phyloP scores from a whole-genome alignment of 2,888 invertebrate genomes.

The Lithophane semibrunnea region DNA sequence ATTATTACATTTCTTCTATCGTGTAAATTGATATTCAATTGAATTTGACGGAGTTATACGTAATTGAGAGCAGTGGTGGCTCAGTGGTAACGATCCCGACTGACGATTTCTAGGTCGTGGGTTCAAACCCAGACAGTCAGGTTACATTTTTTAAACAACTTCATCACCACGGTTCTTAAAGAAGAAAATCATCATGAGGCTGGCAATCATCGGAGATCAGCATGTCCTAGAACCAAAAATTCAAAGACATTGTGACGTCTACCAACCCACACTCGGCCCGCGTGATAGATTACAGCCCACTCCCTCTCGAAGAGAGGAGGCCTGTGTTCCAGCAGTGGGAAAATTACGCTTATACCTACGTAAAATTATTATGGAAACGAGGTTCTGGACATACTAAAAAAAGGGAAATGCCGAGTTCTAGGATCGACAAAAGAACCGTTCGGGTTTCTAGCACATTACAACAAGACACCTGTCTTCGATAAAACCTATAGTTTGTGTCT shows the following conservation, averaged over 20 bases:
- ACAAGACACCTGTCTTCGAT: constrained; percentile 36
- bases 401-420: not conserved
- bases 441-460: not conserved
- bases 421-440: not conserved
- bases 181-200: too few species aligned
- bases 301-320: not conserved
- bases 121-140: not conserved
- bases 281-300: not conserved
- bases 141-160: not conserved
- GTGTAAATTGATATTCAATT: not conserved
- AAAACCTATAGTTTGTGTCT: constrained; percentile 26
- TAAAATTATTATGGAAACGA: not conserved
- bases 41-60: not conserved
- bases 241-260: not conserved
- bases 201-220: too few species aligned
- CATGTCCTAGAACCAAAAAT: not conserved
- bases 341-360: not conserved
- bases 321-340: not conserved
- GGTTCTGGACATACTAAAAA: too few species aligned
- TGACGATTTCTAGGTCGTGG: not conserved
- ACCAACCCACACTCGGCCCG: not conserved
- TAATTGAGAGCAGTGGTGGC: not conserved
- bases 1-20: not conserved
- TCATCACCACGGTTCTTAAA: not conserved
- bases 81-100: not conserved